A percentile compares a stretch with the other conserved stretches of the same genome.
phyloP scores from a whole-genome alignment of 2,113 vertebrate genomes.

The Sturnira hondurensis region DNA sequence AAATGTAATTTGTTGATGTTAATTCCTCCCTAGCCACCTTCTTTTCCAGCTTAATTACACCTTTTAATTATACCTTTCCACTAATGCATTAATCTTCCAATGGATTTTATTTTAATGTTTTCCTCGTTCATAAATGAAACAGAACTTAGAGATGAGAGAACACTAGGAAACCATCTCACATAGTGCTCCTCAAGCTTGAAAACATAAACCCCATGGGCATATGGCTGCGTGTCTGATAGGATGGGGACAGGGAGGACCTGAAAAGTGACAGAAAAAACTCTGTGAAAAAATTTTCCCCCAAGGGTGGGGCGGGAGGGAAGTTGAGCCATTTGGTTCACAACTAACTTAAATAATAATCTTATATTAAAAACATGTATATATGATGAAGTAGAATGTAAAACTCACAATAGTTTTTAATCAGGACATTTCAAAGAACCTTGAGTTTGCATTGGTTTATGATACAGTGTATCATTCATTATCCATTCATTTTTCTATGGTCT shows the following conservation, averaged over 20 bases:
- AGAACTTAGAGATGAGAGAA: not conserved
- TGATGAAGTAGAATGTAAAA: not conserved
- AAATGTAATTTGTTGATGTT: not conserved
- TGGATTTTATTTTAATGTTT: slow-evolving; percentile 11
- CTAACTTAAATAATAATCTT: not conserved
- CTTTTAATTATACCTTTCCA: slow-evolving; percentile 9
- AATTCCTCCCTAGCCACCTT: not conserved
- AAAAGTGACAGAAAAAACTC: not conserved
- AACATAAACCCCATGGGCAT: not conserved
- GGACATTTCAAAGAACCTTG: not conserved
- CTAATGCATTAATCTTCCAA: not conserved
- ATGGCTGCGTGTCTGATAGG: not conserved
- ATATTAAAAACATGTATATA: not conserved
- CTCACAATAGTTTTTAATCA: not conserved
- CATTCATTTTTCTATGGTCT: not conserved
- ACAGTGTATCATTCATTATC: not conserved
- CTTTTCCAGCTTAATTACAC: not conserved
- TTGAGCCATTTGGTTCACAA: not conserved
- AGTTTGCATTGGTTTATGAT: not conserved
- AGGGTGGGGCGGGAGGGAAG: not conserved
- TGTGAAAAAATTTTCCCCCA: not conserved
- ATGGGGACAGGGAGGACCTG: rapidly evolving
- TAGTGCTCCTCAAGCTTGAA: not conserved
- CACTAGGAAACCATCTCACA: not conserved
- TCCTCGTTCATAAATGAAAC: not conserved